phyloP scores from a whole-genome alignment of 2,888 invertebrate genomes.

The Exocentrus adspersus region DNA sequence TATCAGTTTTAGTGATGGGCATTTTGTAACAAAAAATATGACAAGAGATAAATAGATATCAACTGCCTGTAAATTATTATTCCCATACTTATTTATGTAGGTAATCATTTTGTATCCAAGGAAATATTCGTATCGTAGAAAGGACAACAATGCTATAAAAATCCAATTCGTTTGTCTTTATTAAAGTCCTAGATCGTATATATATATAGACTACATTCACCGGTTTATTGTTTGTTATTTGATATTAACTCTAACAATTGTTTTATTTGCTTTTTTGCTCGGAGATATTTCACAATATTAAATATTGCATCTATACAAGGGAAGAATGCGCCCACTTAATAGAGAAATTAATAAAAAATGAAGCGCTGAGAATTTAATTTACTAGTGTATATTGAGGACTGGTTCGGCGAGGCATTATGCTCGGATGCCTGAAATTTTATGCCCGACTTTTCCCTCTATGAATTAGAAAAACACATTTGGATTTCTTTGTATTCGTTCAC shows the following conservation, averaged over 20 bases:
- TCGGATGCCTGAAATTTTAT: not conserved
- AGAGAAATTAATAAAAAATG: slow-evolving; percentile 22
- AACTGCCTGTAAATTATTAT: too few species aligned
- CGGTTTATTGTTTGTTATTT: slow-evolving; percentile 17
- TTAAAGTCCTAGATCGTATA: slow-evolving; percentile 11
- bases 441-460: not conserved
- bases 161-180: slow-evolving; percentile 6
- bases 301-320: slow-evolving; percentile 10
- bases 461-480: not conserved
- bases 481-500: not conserved
- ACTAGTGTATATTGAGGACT: slow-evolving; percentile 8
- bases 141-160: slow-evolving; percentile 3
- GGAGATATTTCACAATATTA: slow-evolving; percentile 19
- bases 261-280: slow-evolving; percentile 15
- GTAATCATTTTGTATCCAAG: not conserved
- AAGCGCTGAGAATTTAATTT: slow-evolving; percentile 10
- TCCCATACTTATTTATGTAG: not conserved
- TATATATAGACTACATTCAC: not conserved
- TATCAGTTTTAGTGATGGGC: too few species aligned
- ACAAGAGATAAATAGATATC: too few species aligned
- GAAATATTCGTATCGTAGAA: not conserved
- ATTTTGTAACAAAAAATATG: too few species aligned
- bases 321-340: slow-evolving; percentile 15
- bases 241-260: slow-evolving; percentile 19
- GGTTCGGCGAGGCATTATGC: not conserved